phyloP scores from a whole-genome alignment of 2,797 vertebrate species.

The Sphenodon punctatus region DNA sequence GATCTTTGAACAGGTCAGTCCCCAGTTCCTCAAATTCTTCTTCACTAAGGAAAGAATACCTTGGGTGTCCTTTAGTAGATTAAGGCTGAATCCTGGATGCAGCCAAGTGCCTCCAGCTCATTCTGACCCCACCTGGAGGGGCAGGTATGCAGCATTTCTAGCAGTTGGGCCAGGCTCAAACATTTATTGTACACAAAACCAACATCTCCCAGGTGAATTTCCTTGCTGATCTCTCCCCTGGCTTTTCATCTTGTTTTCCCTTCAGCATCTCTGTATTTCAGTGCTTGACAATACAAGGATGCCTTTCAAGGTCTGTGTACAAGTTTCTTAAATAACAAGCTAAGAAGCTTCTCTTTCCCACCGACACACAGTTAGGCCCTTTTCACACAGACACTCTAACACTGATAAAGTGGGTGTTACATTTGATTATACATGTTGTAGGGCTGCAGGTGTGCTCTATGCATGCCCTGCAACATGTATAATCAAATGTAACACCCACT shows the following conservation, averaged over 20 bases:
- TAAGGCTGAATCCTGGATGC: background rate
- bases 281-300: background rate
- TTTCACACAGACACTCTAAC: too few species aligned
- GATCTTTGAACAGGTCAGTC: background rate
- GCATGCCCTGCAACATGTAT: too few species aligned
- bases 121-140: accelerated
- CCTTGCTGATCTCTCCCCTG: background rate
- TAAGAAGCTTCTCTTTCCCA: background rate
- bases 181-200: background rate
- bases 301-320: background rate
- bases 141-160: background rate
- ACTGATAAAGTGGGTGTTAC: too few species aligned
- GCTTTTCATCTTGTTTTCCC: background rate
- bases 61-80: background rate
- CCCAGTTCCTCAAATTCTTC: background rate
- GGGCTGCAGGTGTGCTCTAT: too few species aligned
- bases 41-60: background rate
- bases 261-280: background rate
- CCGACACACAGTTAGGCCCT: background rate
- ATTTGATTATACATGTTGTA: too few species aligned
- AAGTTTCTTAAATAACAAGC: background rate
- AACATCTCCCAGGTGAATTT: background rate
- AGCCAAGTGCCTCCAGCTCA: background rate
- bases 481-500: too few species aligned
- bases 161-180: background rate